Evolutionary conservation across 1,140 invertebrate genomes (phyloP).

Genomic region (Arctopsyche grandis): DNA sequence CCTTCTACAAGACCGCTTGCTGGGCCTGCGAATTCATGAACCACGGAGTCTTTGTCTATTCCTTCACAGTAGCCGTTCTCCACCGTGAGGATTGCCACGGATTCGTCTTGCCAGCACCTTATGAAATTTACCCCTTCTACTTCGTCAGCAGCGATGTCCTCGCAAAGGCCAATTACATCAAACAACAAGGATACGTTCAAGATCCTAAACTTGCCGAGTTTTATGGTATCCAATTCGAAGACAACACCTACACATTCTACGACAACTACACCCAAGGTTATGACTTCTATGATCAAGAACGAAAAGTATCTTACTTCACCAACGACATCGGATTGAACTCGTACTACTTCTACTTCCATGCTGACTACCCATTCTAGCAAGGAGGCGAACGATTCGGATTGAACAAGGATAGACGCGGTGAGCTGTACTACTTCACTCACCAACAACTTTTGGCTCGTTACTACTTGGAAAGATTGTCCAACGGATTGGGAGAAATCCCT

Average conservation of each 20-base stretch:
- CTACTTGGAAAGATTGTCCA: slow-evolving; percentile 70
- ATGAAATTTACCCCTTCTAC: slow-evolving; percentile 72
- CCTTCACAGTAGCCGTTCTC: slow-evolving; percentile 69
- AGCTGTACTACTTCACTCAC: slow-evolving; percentile 67
- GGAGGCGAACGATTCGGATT: slow-evolving; percentile 58
- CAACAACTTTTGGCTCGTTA: slow-evolving; percentile 70
- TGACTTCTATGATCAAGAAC: slow-evolving; percentile 69
- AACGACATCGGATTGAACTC: slow-evolving; percentile 71
- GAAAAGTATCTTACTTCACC: slow-evolving; percentile 66
- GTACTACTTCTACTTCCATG: slow-evolving; percentile 69
- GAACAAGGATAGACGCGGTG: slow-evolving; percentile 65
- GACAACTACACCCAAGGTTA: slow-evolving; percentile 68
- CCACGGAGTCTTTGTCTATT: slow-evolving; percentile 70
- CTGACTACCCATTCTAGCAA: slow-evolving; percentile 67
- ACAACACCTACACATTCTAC: slow-evolving; percentile 61
- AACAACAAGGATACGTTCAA: slow-evolving; percentile 65
- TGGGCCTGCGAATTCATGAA: slow-evolving; percentile 71
- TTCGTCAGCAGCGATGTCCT: slow-evolving; percentile 70
- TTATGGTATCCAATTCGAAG: slow-evolving; percentile 63
- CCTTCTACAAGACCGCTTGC: slow-evolving; percentile 71
- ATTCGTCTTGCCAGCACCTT: slow-evolving; percentile 69
- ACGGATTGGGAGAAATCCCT: slow-evolving; percentile 66
- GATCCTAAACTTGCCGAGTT: slow-evolving; percentile 56
- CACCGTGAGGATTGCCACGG: slow-evolving; percentile 69
- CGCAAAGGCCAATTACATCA: slow-evolving; percentile 67